Evolutionary conservation across 2,113 vertebrate genomes (phyloP).

Genomic region (Zosterops pallidus): DNA sequence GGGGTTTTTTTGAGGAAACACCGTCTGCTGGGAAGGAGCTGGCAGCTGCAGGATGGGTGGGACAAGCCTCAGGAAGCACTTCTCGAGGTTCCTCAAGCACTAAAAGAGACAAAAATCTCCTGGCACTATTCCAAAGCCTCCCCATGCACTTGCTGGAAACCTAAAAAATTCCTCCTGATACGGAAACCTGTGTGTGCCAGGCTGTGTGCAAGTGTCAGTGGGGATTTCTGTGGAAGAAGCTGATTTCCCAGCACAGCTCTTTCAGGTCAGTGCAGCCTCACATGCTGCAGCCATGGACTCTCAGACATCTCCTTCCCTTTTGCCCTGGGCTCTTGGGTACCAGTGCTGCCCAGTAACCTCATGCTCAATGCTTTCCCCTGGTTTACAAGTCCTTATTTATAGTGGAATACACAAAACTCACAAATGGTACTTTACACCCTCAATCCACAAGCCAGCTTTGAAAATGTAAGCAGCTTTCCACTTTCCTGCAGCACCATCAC

Average conservation of each 20-base stretch:
- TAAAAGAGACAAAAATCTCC: background rate
- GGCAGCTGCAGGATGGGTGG: background rate
- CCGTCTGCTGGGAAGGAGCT: accelerated
- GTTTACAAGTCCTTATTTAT: background rate
- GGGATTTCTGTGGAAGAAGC: background rate
- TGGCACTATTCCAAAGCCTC: background rate
- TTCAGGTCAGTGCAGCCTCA: background rate
- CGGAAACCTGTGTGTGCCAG: accelerated
- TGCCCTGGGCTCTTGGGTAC: background rate
- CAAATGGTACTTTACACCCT: background rate
- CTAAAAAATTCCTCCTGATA: accelerated
- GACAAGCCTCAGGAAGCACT: background rate
- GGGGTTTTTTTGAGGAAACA: background rate
- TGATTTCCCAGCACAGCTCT: background rate
- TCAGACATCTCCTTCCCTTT: background rate
- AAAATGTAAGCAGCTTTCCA: background rate
- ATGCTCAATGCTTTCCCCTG: background rate
- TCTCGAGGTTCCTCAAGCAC: accelerated
- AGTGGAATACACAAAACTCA: background rate
- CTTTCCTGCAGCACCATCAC: background rate
- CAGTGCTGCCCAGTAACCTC: background rate
- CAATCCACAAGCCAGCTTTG: background rate
- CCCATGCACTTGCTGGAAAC: accelerated
- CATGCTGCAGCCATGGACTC: accelerated
- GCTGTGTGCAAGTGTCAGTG: accelerated